Evolutionary conservation across 1,140 invertebrate genomes (phyloP).

Genomic region (Saccostrea glomerata): DNA sequence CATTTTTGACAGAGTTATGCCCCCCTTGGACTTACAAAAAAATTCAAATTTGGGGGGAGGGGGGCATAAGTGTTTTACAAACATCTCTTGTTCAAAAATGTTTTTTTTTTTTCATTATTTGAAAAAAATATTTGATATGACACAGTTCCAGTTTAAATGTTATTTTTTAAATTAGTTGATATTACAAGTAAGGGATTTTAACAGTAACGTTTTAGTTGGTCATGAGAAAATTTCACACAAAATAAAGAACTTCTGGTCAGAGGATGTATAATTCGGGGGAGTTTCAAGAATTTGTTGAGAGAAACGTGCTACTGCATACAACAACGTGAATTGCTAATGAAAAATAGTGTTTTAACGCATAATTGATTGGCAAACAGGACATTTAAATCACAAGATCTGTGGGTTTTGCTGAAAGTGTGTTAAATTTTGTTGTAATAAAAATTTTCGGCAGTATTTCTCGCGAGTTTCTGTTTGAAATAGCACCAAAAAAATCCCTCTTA

Average conservation of each 20-base stretch:
- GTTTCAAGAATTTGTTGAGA: not conserved
- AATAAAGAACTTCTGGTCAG: not conserved
- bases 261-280: not conserved
- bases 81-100: too few relatives aligned
- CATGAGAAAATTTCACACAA: too few relatives aligned
- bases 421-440: not conserved
- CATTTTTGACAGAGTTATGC: too few relatives aligned
- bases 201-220: too few relatives aligned
- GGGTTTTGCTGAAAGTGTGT: not conserved
- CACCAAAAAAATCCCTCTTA: not conserved
- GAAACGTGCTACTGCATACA: conserved; percentile 20
- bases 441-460: not conserved
- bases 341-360: conserved; percentile 15
- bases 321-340: not conserved
- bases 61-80: too few relatives aligned
- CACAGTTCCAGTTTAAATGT: too few relatives aligned
- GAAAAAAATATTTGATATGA: too few relatives aligned
- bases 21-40: too few relatives aligned
- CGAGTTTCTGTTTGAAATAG: not conserved
- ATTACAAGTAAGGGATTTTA: too few relatives aligned
- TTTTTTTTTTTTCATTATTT: too few relatives aligned
- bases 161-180: too few relatives aligned
- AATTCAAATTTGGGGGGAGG: too few relatives aligned
- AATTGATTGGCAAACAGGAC: not conserved
- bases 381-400: conserved; percentile 7